phyloP scores from a whole-genome alignment of 2,888 invertebrate genomes.

The Petrolisthes manimaculis region DNA sequence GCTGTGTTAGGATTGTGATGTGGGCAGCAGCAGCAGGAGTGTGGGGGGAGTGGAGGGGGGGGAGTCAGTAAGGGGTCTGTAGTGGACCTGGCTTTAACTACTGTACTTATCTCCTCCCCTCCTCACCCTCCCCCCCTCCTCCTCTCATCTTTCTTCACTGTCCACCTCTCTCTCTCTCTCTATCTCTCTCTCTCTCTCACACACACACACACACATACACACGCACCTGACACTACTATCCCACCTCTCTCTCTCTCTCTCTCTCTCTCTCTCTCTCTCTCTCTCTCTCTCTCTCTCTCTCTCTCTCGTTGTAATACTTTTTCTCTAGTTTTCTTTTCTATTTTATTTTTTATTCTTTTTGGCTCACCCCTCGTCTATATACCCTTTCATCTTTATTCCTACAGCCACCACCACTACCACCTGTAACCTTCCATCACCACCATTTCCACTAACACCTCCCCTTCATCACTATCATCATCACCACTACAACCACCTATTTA shows the following conservation, averaged over 20 bases:
- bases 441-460: background rate
- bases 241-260: too few relatives aligned
- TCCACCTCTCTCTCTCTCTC: constrained; percentile 5
- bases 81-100: constrained; percentile 14
- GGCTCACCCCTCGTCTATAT: background rate
- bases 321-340: background rate
- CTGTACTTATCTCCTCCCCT: constrained; percentile 1
- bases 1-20: constrained; percentile 6
- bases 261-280: background rate
- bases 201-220: background rate
- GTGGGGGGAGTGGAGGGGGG: background rate
- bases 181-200: background rate
- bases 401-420: constrained; percentile 16
- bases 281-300: background rate
- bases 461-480: background rate
- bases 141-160: background rate
- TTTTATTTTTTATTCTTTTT: background rate
- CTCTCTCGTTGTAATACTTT: background rate
- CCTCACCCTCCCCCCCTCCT: background rate
- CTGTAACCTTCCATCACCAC: background rate
- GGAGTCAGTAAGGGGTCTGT: background rate
- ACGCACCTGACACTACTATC: too few relatives aligned
- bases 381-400: constrained; percentile 2
- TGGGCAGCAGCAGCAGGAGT: background rate
- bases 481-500: background rate